Conservation (phyloP, 2,797 vertebrate species). For the Selene dorsalis region DNA sequence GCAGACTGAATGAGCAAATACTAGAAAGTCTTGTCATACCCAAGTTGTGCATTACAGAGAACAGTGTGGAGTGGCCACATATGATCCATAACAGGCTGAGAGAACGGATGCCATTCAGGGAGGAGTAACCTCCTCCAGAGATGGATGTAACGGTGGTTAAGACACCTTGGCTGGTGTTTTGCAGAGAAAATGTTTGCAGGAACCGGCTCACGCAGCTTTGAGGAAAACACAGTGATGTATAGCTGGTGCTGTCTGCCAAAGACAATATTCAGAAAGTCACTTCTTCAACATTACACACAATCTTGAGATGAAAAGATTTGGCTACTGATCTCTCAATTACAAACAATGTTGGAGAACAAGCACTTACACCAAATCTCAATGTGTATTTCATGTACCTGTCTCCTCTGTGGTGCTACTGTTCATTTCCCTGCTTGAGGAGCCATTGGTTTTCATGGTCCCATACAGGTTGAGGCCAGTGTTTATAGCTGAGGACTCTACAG, state of each 20-base stretch:
- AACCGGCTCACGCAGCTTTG: slow-evolving; percentile 54
- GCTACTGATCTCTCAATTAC: neutral
- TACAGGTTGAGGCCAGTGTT: slow-evolving; percentile 70
- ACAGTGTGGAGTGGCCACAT: slow-evolving; percentile 88
- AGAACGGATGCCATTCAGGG: slow-evolving; percentile 86
- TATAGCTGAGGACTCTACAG: slow-evolving; percentile 53
- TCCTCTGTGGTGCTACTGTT: slow-evolving; percentile 31
- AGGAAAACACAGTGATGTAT: slow-evolving; percentile 29
- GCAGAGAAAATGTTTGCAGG: slow-evolving; percentile 84
- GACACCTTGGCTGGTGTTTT: slow-evolving; percentile 78
- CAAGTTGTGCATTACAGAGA: slow-evolving; percentile 82
- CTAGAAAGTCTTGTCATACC: slow-evolving; percentile 70
- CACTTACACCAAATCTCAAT: neutral
- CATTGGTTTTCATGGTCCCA: slow-evolving; percentile 71
- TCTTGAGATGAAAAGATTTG: neutral
- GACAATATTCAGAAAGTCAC: neutral
- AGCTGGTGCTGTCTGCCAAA: slow-evolving; percentile 48
- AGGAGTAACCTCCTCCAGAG: slow-evolving; percentile 71
- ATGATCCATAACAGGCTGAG: slow-evolving; percentile 91
- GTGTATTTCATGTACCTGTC: slow-evolving; percentile 36
- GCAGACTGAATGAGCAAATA: neutral
- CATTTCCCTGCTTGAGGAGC: slow-evolving; percentile 47
- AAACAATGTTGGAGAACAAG: neutral
- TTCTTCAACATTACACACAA: neutral
- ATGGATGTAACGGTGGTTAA: slow-evolving; percentile 59